Base-by-base conservation (phyloP, 92 coral and sea anemone species). In the Siderastrea siderea region DNA sequence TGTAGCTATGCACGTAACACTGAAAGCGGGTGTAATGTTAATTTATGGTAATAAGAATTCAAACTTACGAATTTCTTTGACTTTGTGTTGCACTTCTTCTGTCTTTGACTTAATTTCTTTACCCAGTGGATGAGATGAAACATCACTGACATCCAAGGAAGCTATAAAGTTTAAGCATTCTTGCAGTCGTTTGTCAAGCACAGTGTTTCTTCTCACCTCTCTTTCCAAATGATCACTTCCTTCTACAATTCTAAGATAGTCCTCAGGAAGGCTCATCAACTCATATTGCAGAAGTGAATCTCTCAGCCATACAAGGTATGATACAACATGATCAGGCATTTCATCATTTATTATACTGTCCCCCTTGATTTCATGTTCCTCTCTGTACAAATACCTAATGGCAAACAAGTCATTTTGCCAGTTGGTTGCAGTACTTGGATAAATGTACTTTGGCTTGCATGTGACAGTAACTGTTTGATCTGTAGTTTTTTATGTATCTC, bases 401-500 rank as follows among this genome's bases (percentile, higher is more conserved):
- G 90, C 93, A 17, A 84, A 6, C 82, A 90, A 38, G 54, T 85
- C 93, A 79, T 90, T 85, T 14, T 63, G 44, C 93, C 93, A 90
- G 77, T 90, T 90, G 19, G 93, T 90, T 3, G 90, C 86, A 6
- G 90, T 58, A 50, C 93, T 90, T 7, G 90, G 77, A 47, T 90
- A 90, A 1, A 84, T 53, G 16, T 89, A 5, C 86, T 90, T 90
- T 46, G 90, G 93, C 51, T 84, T 90, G 78, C 90, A 85, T 1
- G 90, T 90, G 26, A 85, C 93, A 61, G 77, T 43, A 10, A 90
- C 83, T 15, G 86, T 64, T 0, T 38, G 80, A 84, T 89, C 92
- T 4, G 73, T 77, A 2, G 85, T 53, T 6, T 16, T 58, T 54
- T 50, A 85, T 7, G 50, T 64, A 5, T 84, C 72, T 1, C 79